Base-by-base conservation (phyloP, 2,888 invertebrate genomes). In the Xestobium rufovillosum region DNA sequence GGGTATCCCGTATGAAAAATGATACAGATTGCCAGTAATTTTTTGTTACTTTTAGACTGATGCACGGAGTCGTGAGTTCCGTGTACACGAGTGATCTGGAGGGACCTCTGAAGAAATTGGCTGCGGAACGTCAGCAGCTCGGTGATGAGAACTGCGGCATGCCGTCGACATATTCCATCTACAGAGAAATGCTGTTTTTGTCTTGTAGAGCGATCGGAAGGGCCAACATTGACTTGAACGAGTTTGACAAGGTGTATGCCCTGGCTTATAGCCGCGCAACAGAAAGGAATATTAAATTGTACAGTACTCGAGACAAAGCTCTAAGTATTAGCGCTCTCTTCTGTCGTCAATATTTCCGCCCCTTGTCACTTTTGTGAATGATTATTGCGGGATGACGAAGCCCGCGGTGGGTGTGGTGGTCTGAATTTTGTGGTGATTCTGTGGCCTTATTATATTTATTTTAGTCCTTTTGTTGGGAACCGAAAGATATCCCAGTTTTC, bases 131-230 rank as follows among this genome's bases (percentile, higher is more conserved):
- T 34, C 76, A 78, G 48, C n/a, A n/a, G n/a, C n/a, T n/a, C n/a
- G n/a, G n/a, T n/a, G n/a, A n/a, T n/a, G n/a, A n/a, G n/a, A n/a
- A n/a, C n/a, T n/a, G n/a, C n/a, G n/a, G n/a, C n/a, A n/a, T n/a
- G n/a, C n/a, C n/a, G n/a, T n/a, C n/a, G n/a, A 75, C 74, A 49
- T 74, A 77, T 67, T 82, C 72, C 56, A 78, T 85, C 53, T 88
- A 81, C 70, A 76, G 96, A 57, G 96, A 97, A 66, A 83, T 96
- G 47, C 69, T 96, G 36, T 96, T 92, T 72, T 73, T 97, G 45
- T 83, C 91, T 16, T 80, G 94, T 60, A 81, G 82, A 34, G 88
- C 84, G 9, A 75, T 92, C 43, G 92, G 92, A 35, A 76, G 86
- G 47, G 79, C 84, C 43, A 87, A 89, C 61, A 86, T 95, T 49